Conservation (phyloP, 2,888 invertebrate species). For the Eupeodes luniger region DNA sequence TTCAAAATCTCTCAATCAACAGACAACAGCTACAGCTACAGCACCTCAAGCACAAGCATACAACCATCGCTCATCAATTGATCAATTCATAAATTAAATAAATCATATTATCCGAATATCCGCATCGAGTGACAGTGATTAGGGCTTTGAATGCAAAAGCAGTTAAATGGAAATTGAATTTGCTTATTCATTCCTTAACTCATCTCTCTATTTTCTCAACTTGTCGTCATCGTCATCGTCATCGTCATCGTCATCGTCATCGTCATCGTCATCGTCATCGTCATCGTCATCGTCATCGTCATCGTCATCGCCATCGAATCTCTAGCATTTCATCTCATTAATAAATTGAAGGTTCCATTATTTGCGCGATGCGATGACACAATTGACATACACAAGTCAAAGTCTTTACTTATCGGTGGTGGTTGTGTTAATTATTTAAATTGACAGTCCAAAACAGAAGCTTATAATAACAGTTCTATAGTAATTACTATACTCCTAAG, state of each 20-base stretch:
- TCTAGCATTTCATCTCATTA: slow-evolving; percentile 18
- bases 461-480: not conserved
- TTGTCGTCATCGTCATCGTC: not conserved
- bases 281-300: not conserved
- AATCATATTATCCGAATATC: slow-evolving; percentile 12
- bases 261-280: too few species aligned
- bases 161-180: slow-evolving; percentile 23
- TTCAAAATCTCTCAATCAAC: slow-evolving; percentile 7
- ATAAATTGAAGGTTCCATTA: slow-evolving; percentile 11
- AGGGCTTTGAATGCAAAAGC: slow-evolving; percentile 25
- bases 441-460: not conserved
- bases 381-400: slow-evolving; percentile 27
- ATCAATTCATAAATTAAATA: slow-evolving; percentile 21
- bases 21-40: not conserved
- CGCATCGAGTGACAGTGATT: slow-evolving; percentile 23
- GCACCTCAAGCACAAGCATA: not conserved
- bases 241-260: not conserved
- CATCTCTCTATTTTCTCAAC: not conserved
- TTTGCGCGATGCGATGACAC: slow-evolving; percentile 13
- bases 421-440: slow-evolving; percentile 31
- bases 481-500: not conserved
- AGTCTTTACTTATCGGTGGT: not conserved
- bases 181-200: slow-evolving; percentile 19
- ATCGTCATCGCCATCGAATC: not conserved
- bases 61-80: not conserved